Base-by-base conservation (phyloP, 2,797 vertebrate species). In the Mus spretus region DNA sequence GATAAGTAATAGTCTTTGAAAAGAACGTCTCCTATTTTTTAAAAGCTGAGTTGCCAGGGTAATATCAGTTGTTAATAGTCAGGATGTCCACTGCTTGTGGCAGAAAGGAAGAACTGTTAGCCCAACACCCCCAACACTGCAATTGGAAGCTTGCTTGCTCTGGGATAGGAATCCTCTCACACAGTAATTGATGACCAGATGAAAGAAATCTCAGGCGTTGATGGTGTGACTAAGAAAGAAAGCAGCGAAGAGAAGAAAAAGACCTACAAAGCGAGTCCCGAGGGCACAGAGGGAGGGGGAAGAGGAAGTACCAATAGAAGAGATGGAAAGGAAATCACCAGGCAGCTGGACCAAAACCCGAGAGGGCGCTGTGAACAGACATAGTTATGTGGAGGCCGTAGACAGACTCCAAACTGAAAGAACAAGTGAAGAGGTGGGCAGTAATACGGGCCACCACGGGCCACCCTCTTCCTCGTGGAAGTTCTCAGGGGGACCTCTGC, bases 1-100 rank as follows among this genome's bases (percentile, higher is more conserved):
- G 67, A 82, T 92, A 93, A 67, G 14, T 50, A 92, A 92, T 40
- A 82, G 74, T 87, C 57, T 70, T 96, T 93, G 78, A n/a, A 96
- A 93, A 95, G 86, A 78, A 90, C n/a, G 34, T 59, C 78, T 95
- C 75, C 17, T 79, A 78, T 72, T 85, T 93, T 89, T 90, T 90
- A 10, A 50, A 88, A 85, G 85, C 85, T 59, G 19, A 9, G 53
- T 92, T 92, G 70, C 81, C n/a, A 55, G 63, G 53, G 4, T 47
- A 70, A 37, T 40, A 40, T 81, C 75, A 93, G 90, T 83, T 94
- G 70, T 50, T 94, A 59, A 44, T 40, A n/a, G 74, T 12, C 65
- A 93, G 40, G 31, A 72, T 14, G 67, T 6, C 14, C 26, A 53
- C 20, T 13, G 84, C 50, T 34, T 28, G 31, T 2, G 37, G 8